phyloP scores from a whole-genome alignment of 2,113 vertebrate species.

The Zosterops borbonicus region DNA sequence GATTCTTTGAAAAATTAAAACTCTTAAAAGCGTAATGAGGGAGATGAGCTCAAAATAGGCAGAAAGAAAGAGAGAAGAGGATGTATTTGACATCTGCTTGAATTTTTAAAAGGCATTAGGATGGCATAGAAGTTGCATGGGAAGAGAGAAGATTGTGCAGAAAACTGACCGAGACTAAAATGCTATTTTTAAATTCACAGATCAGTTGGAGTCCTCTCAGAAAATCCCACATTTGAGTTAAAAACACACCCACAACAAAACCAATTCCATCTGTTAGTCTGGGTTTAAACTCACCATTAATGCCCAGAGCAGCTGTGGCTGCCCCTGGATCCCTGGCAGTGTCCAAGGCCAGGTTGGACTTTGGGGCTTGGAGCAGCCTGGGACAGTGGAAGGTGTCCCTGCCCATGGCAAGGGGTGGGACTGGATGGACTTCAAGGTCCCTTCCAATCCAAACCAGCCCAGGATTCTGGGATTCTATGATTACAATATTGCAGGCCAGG shows the following conservation, averaged over 20 bases:
- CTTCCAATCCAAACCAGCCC: background rate
- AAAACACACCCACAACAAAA: background rate
- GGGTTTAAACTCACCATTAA: background rate
- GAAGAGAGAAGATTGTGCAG: background rate
- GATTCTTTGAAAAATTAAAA: background rate
- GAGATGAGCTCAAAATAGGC: slow-evolving; percentile 13
- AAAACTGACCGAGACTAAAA: background rate
- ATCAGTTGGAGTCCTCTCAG: background rate
- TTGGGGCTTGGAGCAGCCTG: background rate
- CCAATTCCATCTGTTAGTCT: background rate
- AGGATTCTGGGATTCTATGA: background rate
- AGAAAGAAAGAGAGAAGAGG: background rate
- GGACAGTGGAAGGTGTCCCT: background rate
- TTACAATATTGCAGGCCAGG: background rate
- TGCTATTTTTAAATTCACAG: background rate
- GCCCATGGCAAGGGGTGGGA: background rate
- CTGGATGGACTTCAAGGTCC: fast-evolving
- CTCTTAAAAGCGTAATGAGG: slow-evolving; percentile 8
- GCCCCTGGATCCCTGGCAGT: background rate
- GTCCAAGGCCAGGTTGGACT: fast-evolving
- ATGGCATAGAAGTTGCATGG: background rate
- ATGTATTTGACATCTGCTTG: slow-evolving; percentile 24
- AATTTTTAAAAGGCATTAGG: slow-evolving; percentile 44
- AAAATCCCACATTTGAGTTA: background rate
- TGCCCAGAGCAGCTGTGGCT: background rate